A percentile compares a stretch with the other conserved stretches of the same genome.
phyloP scores from a whole-genome alignment of 53 echinoderm and acorn worm species.

The Glandiceps talaboti region DNA sequence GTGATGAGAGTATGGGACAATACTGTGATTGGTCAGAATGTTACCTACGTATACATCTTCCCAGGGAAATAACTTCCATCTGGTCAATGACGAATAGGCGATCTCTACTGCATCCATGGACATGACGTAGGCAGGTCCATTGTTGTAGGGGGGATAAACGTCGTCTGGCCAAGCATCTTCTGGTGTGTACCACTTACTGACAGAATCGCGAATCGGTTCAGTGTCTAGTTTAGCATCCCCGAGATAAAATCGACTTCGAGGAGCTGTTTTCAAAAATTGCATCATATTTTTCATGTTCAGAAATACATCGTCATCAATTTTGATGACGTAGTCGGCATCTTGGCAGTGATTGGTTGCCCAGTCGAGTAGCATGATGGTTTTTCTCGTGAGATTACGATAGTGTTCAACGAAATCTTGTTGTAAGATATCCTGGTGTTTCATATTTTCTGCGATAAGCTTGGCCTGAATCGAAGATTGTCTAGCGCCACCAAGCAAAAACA shows the following conservation, averaged over 20 bases:
- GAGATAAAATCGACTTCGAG: neutral
- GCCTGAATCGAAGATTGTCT: conserved; percentile 15
- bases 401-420: conserved; percentile 59
- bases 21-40: neutral
- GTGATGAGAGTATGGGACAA: neutral
- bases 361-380: conserved; percentile 59
- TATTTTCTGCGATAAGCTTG: conserved; percentile 23
- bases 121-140: neutral
- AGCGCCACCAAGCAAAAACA: conserved; percentile 46
- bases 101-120: neutral
- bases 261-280: conserved; percentile 21
- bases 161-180: neutral
- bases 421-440: conserved; percentile 26
- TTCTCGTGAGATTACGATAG: conserved; percentile 48
- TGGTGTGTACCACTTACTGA: neutral
- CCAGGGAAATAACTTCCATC: neutral
- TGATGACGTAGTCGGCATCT: conserved; percentile 34
- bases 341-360: conserved; percentile 49
- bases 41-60: neutral
- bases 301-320: conserved; percentile 64
- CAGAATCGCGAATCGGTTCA: neutral
- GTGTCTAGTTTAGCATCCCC: neutral
- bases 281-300: conserved; percentile 37
- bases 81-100: neutral
- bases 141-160: neutral